phyloP scores from a whole-genome alignment of 2,797 vertebrate genomes.

The Eospalax fontanierii region DNA sequence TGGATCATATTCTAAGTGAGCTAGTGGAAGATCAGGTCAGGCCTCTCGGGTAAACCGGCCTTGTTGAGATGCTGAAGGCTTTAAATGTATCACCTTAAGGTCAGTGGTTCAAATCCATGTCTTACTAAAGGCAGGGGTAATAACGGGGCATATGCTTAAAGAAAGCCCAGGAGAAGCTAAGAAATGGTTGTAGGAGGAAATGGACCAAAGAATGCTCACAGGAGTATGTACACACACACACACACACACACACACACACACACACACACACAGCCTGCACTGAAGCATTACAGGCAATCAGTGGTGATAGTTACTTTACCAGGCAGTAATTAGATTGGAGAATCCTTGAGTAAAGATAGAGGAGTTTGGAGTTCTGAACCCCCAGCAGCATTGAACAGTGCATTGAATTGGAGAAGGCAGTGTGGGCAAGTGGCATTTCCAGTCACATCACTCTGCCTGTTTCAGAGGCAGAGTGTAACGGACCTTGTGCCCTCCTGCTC shows the following conservation, averaged over 20 bases:
- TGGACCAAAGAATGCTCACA: constrained; percentile 28
- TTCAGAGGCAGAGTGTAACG: background rate
- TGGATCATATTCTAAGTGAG: constrained; percentile 65
- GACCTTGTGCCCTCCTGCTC: background rate
- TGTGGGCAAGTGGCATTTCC: background rate
- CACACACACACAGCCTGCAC: background rate
- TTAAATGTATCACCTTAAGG: constrained; percentile 59
- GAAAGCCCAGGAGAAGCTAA: constrained; percentile 50
- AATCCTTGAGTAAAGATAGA: background rate
- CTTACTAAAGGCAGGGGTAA: constrained; percentile 62
- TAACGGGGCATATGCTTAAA: constrained; percentile 33
- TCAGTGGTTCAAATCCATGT: constrained; percentile 65
- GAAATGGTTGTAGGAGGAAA: constrained; percentile 64
- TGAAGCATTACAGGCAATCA: background rate
- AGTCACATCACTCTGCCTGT: background rate
- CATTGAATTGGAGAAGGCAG: background rate
- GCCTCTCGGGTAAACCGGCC: constrained; percentile 53
- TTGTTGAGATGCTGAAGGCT: constrained; percentile 67
- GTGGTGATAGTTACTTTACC: constrained; percentile 31
- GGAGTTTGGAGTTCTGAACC: constrained; percentile 19
- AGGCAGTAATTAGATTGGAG: constrained; percentile 30
- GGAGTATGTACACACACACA: background rate
- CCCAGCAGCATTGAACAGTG: background rate
- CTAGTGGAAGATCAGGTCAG: constrained; percentile 24
- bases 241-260: accelerated